Percentiles rank a stretch among this genome's conserved stretches.
Evolutionary conservation across 2,888 invertebrate species (phyloP).

Genomic region (Glyphotaelius pellucidus): DNA sequence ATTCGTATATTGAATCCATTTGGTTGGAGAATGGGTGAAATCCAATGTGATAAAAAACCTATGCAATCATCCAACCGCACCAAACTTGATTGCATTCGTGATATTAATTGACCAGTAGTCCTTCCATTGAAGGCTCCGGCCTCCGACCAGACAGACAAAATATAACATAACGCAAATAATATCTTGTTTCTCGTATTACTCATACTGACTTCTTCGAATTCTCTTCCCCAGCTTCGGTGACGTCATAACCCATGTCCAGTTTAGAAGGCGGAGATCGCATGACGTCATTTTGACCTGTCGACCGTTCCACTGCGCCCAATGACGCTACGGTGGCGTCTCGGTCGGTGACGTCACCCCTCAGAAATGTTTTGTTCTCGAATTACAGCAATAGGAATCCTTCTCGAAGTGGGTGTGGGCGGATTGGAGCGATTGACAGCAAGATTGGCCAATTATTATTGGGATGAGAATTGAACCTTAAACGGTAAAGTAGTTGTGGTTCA

Average conservation of each 20-base stretch:
- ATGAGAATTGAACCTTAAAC: background rate
- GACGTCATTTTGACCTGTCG: conserved; percentile 1
- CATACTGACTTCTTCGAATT: conserved; percentile 13
- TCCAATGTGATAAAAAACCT: background rate
- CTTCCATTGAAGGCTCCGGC: conserved; percentile 1
- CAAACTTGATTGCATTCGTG: background rate
- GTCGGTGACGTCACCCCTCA: conserved; percentile 30
- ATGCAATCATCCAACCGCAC: background rate
- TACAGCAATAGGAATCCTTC: background rate
- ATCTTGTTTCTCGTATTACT: background rate
- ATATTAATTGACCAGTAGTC: background rate
- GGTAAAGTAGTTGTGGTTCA: background rate
- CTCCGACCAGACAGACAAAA: background rate
- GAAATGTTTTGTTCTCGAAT: conserved; percentile 23
- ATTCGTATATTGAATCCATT: too few relatives aligned
- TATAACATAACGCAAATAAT: background rate
- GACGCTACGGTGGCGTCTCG: conserved; percentile 17
- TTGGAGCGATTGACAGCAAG: conserved; percentile 5
- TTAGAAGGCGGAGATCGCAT: background rate
- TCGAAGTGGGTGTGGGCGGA: background rate
- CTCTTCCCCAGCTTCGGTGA: conserved; percentile 3
- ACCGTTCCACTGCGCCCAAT: background rate
- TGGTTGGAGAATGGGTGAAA: background rate
- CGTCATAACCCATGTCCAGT: background rate
- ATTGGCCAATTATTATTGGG: background rate